Evolutionary conservation across 2,113 vertebrate genomes (phyloP), one percentile per base, ranked within the genome.

Genomic region (Onychostruthus taczanowskii): DNA sequence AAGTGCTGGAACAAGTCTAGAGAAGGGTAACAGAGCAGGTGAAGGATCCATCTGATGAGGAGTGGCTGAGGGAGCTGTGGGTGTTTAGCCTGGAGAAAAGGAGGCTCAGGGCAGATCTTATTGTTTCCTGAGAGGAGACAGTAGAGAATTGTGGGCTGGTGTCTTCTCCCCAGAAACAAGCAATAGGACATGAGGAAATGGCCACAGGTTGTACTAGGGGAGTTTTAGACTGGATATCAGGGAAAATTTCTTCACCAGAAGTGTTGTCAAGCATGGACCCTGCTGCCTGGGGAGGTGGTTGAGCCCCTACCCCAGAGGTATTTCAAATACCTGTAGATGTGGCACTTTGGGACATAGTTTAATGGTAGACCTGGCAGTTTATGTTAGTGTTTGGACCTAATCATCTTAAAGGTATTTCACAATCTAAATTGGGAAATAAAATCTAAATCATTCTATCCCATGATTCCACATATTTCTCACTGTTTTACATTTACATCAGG

Each of bases 91-190:
- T 56, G 35, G 13, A 35, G 18, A 33, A 50, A 22, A 14, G 3
- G 6, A 49, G 27, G n/a, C n/a, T 73, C 3, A 37, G 41, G 14
- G 11, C 37, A 46, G 16, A 49, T 10, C 9, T 39, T 28, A 16
- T 2, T 4, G 5, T 7, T 64, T 18, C 20, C 30, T 41, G 43
- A 58, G 63, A 33, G 49, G 18, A 28, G 44, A 49, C 5, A 16
- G 16, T 30, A 37, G 22, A 0, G 0, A 49, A 20, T 3, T 37
- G 12, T n/a, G 13, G 4, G 11, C n/a, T 9, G 2, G 13, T 59
- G 26, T 81, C 8, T 50, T 63, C 22, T 37, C 19, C 13, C 16
- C 19, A 26, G 31, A 27, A 30, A 37, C 10, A 37, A 61, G 27
- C 4, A 19, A 23, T 8, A 12, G 31, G 7, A 76, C 16, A 17